phyloP scores from a whole-genome alignment of 2,797 vertebrate species.

The Macrochelys suwanniensis region DNA sequence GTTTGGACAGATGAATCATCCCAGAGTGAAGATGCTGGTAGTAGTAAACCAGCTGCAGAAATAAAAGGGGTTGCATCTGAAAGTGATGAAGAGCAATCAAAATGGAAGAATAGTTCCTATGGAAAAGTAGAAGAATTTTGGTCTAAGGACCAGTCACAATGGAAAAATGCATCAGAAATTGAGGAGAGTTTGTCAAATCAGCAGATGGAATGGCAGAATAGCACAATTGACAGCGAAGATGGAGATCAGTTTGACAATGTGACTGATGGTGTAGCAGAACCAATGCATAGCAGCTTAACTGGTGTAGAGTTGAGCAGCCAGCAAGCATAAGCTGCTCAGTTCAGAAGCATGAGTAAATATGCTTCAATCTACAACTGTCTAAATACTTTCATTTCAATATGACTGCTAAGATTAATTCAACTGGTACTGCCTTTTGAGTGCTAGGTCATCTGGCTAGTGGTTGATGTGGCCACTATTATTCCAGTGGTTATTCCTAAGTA shows the following conservation, averaged over 20 bases:
- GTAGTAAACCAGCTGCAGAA: slow-evolving; percentile 79
- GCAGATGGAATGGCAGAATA: slow-evolving; percentile 88
- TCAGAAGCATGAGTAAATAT: neutral
- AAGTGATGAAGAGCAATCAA: slow-evolving; percentile 82
- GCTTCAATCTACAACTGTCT: slow-evolving; percentile 33
- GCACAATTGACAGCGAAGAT: slow-evolving; percentile 89
- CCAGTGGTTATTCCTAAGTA: slow-evolving; percentile 61
- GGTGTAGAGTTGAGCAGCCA: slow-evolving; percentile 91
- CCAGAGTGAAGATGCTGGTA: slow-evolving; percentile 87
- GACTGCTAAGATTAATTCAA: slow-evolving; percentile 68
- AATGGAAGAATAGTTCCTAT: slow-evolving; percentile 87
- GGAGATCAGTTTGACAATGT: slow-evolving; percentile 84
- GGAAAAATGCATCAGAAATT: slow-evolving; percentile 81
- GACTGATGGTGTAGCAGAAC: slow-evolving; percentile 82
- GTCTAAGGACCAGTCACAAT: slow-evolving; percentile 88
- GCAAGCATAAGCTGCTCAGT: slow-evolving; percentile 83
- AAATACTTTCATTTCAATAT: slow-evolving; percentile 34
- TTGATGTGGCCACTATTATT: slow-evolving; percentile 34
- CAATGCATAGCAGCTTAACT: slow-evolving; percentile 83
- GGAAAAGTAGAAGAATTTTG: slow-evolving; percentile 89
- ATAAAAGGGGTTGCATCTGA: slow-evolving; percentile 78
- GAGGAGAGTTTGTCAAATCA: slow-evolving; percentile 83
- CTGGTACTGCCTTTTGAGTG: slow-evolving; percentile 74
- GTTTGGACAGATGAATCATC: slow-evolving; percentile 84
- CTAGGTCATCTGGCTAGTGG: slow-evolving; percentile 43